phyloP scores from a whole-genome alignment of 2,888 invertebrate genomes.

The Camponotus fellah region DNA sequence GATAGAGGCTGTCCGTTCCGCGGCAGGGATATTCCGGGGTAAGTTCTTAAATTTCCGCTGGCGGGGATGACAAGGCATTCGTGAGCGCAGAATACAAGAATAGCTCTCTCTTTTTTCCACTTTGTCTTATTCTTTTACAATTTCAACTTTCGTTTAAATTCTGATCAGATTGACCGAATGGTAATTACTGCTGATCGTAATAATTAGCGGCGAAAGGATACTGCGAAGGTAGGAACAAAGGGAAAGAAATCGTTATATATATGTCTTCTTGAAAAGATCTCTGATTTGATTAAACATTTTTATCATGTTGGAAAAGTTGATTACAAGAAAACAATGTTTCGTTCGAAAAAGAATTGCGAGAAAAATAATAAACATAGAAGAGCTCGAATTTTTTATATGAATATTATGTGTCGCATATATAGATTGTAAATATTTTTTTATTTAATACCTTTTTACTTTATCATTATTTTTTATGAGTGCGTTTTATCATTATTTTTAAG shows the following conservation, averaged over 20 bases:
- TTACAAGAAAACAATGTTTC: neutral
- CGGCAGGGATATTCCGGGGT: constrained; percentile 64
- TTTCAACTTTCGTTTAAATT: constrained; percentile 9
- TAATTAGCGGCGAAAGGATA: constrained; percentile 12
- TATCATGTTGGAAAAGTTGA: neutral
- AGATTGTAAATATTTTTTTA: neutral
- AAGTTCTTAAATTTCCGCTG: constrained; percentile 73
- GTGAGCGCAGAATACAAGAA: constrained; percentile 25
- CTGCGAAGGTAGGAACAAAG: neutral
- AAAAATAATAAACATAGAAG: neutral
- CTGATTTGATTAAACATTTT: neutral
- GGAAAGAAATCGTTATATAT: neutral
- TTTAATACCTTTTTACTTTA: constrained; percentile 4
- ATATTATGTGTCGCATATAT: neutral
- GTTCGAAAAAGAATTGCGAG: neutral
- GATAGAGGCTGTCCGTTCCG: constrained; percentile 56
- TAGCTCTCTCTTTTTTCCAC: neutral
- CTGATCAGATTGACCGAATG: constrained; percentile 33
- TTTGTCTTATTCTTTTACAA: neutral
- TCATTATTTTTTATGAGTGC: neutral
- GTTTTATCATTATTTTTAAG: neutral
- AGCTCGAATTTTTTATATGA: too few relatives aligned
- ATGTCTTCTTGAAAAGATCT: neutral
- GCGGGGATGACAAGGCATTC: constrained; percentile 32
- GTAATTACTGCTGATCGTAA: constrained; percentile 57